These are phyloP conservation scores for Trachurus trachurus DNA, from an alignment of 2,797 vertebrate species.

Conservation along the genomic window DNA sequence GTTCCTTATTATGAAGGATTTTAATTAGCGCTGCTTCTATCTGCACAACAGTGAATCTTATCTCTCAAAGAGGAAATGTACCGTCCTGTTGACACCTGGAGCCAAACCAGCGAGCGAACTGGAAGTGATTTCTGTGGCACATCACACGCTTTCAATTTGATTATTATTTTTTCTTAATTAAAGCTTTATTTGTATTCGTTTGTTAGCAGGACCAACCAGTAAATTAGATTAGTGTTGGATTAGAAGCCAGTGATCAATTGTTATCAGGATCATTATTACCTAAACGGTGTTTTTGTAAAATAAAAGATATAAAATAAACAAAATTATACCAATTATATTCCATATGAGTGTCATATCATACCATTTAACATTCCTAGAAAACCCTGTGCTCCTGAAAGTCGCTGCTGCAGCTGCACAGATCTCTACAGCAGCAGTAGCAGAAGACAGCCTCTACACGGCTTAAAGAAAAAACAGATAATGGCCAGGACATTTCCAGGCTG, in stretches of 20 bases:
- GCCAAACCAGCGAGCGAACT: neutral
- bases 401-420: neutral
- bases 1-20: neutral
- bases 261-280: too few species aligned
- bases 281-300: neutral
- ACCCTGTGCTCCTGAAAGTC: neutral
- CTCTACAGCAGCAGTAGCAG: slow-evolving; percentile 14
- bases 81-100: neutral
- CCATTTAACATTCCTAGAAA: too few species aligned
- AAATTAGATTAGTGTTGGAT: too few species aligned
- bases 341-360: neutral
- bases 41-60: neutral
- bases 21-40: neutral
- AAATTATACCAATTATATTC: too few species aligned
- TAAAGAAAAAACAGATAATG: slow-evolving; percentile 42
- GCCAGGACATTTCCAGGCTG: slow-evolving; percentile 48
- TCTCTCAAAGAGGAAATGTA: neutral
- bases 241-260: too few species aligned
- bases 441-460: slow-evolving; percentile 25
- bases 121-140: neutral
- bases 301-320: neutral
- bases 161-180: neutral
- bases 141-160: neutral
- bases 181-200: too few species aligned
- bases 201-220: too few species aligned